Conservation (phyloP, 2,797 vertebrate species). For the Ciconia nigra region DNA sequence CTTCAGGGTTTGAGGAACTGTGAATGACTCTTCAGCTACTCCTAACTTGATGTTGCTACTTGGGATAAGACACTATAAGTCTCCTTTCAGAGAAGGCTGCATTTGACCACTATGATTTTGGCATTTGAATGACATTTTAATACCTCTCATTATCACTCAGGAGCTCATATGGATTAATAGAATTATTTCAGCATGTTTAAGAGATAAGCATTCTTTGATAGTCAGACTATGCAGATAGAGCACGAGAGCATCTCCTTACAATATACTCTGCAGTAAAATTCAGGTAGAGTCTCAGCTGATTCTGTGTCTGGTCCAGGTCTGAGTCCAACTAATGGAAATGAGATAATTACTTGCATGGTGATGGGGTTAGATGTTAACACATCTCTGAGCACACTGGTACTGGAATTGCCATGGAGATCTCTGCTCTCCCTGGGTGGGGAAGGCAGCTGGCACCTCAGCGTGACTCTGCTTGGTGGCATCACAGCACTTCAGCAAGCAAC, state of each 20-base stretch:
- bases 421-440: not conserved
- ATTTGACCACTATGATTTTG: not conserved
- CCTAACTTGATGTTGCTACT: not conserved
- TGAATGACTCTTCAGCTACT: not conserved
- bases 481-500: not conserved
- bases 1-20: not conserved
- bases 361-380: not conserved
- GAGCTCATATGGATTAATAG: not conserved
- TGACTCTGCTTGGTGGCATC: not conserved
- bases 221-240: not conserved
- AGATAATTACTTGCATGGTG: not conserved
- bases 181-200: conserved; percentile 1
- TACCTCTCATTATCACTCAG: not conserved
- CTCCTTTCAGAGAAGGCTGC: not conserved
- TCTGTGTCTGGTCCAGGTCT: not conserved
- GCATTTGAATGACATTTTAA: not conserved
- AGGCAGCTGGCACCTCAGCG: not conserved
- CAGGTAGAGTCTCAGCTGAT: not conserved
- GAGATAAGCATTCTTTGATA: not conserved
- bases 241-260: not conserved
- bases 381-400: not conserved
- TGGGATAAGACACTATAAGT: not conserved
- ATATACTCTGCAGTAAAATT: not conserved
- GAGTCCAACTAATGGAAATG: not conserved
- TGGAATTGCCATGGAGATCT: not conserved